A percentile compares a stretch with the other conserved stretches of the same genome.
These are phyloP conservation scores for Acromyrmex echinatior DNA, from an alignment of 1,140 invertebrate species.

Conservation along the genomic window DNA sequence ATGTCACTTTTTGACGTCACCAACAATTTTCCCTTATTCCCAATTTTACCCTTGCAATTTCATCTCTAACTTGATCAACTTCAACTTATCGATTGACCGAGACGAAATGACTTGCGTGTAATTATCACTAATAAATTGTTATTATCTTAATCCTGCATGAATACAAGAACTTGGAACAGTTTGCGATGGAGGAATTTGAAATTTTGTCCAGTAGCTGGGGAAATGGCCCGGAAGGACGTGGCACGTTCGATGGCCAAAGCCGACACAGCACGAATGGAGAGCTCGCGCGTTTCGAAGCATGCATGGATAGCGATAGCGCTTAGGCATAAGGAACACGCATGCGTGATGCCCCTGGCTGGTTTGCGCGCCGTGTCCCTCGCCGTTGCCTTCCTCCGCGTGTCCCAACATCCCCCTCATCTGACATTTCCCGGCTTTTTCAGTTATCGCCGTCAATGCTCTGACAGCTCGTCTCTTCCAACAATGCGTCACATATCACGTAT, in stretches of 20 bases:
- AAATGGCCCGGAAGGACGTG: slow-evolving; percentile 47
- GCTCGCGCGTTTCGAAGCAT: slow-evolving; percentile 79
- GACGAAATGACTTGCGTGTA: not conserved
- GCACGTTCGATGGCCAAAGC: slow-evolving; percentile 73
- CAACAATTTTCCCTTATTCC: not conserved
- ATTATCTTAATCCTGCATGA: not conserved
- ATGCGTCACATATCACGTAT: not conserved
- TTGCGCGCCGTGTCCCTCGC: slow-evolving; percentile 73
- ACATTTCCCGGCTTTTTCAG: slow-evolving; percentile 49
- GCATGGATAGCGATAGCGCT: slow-evolving; percentile 71
- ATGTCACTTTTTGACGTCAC: slow-evolving; percentile 9
- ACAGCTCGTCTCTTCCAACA: slow-evolving; percentile 37
- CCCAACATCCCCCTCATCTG: slow-evolving; percentile 60
- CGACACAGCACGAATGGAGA: slow-evolving; percentile 78
- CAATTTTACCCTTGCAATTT: not conserved
- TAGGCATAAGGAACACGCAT: slow-evolving; percentile 76
- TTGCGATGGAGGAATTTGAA: not conserved
- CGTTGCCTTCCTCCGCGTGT: slow-evolving; percentile 72
- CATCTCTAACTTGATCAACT: not conserved
- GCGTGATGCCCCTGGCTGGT: slow-evolving; percentile 78
- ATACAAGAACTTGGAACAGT: not conserved
- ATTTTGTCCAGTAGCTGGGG: not conserved
- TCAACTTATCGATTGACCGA: not conserved
- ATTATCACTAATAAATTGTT: not conserved
- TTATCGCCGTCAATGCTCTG: slow-evolving; percentile 39